A percentile compares a stretch with the other conserved stretches of the same genome.
phyloP scores from a whole-genome alignment of 2,113 vertebrate species.

The Muntiacus muntjak region DNA sequence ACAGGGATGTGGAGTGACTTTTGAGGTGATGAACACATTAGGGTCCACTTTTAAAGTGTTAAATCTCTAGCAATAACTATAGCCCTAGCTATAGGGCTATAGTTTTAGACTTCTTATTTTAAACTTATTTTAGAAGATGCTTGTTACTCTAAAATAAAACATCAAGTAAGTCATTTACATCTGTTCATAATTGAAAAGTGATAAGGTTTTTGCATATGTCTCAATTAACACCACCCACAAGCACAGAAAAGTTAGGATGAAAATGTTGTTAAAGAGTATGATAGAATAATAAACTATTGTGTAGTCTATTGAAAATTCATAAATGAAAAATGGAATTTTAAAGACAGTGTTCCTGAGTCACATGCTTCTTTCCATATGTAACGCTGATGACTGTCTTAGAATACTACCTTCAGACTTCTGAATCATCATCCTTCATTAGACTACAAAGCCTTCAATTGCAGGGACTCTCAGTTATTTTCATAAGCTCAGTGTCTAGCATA shows the following conservation, averaged over 20 bases:
- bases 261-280: conserved; percentile 53
- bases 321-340: conserved; percentile 23
- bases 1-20: neutral
- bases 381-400: neutral
- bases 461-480: neutral
- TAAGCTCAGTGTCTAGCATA: neutral
- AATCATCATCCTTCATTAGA: neutral
- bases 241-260: conserved; percentile 32
- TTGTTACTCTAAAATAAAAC: conserved; percentile 65
- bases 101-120: neutral
- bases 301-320: neutral
- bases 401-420: neutral
- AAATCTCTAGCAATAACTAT: neutral
- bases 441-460: neutral
- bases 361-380: neutral
- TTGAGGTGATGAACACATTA: neutral
- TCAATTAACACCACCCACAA: conserved; percentile 65
- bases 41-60: neutral
- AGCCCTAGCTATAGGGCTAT: neutral
- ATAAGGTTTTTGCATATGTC: conserved; percentile 59
- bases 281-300: conserved; percentile 39
- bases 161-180: conserved; percentile 61
- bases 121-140: conserved; percentile 62
- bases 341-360: conserved; percentile 11
- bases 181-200: conserved; percentile 68